Percentiles rank a stretch among this genome's conserved stretches.
These are phyloP conservation scores for Eristalinus sepulchralis DNA, from an alignment of 2,888 invertebrate species.

Conservation along the genomic window DNA sequence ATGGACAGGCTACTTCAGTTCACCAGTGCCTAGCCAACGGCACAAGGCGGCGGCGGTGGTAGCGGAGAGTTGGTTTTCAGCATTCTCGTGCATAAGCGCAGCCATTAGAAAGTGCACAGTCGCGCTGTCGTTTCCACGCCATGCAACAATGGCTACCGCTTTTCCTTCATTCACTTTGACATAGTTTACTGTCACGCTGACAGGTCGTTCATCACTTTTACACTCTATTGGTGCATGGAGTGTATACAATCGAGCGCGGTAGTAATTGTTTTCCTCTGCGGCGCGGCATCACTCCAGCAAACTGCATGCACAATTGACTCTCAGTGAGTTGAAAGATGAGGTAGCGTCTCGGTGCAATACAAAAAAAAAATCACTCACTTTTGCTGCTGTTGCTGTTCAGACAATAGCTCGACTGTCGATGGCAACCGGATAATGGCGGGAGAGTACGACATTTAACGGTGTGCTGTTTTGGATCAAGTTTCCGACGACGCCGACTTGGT, in stretches of 20 bases:
- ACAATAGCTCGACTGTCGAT: slow-evolving; percentile 24
- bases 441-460: slow-evolving; percentile 43
- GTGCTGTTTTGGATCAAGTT: slow-evolving; percentile 59
- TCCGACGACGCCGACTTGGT: background rate
- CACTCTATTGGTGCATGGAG: slow-evolving; percentile 67
- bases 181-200: slow-evolving; percentile 65
- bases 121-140: slow-evolving; percentile 14
- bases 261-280: slow-evolving; percentile 55
- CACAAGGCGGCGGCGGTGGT: too few relatives aligned
- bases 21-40: slow-evolving; percentile 18
- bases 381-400: slow-evolving; percentile 37
- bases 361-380: slow-evolving; percentile 30
- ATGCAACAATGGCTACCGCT: slow-evolving; percentile 50
- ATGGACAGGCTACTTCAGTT: slow-evolving; percentile 17
- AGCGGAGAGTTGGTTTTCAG: background rate
- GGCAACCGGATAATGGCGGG: slow-evolving; percentile 11
- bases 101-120: slow-evolving; percentile 53
- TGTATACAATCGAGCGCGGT: slow-evolving; percentile 57
- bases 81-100: slow-evolving; percentile 13
- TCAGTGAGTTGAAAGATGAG: slow-evolving; percentile 40
- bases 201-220: slow-evolving; percentile 70
- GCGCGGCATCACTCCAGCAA: slow-evolving; percentile 6
- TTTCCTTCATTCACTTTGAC: slow-evolving; percentile 60
- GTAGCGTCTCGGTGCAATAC: slow-evolving; percentile 40
- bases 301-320: slow-evolving; percentile 59